Base-by-base conservation (phyloP, 1,140 invertebrate species). In the Bombus turneri region DNA sequence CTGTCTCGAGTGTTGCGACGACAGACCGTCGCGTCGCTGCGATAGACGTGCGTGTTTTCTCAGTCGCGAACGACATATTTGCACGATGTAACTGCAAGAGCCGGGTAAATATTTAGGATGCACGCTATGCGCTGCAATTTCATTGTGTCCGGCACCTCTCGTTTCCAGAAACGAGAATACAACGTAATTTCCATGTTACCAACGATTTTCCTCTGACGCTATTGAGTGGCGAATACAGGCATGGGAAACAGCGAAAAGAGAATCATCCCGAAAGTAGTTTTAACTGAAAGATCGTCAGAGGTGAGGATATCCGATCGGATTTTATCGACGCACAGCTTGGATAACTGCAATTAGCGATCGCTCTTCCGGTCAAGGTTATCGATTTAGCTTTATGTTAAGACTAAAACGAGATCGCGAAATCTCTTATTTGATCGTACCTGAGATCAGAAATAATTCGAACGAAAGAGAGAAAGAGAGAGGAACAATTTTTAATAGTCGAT, bases 31-130 rank as follows among this genome's bases (percentile, higher is more conserved):
- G 77, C 31, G 74, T 59, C 31, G 77, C 31, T 77, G 43, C 39
- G 53, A 37, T 47, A 66, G 88, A 84, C 89, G 80, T 83, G 80
- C 86, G 88, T 86, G 85, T 83, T 90, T 90, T 90, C 88, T 71
- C 76, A 71, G 84, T 87, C 83, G 81, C 87, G 62, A 88, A 85
- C 81, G 89, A 86, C 88, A 91, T 91, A 89, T 91, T 89, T 91
- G 89, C 87, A 79, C 82, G 83, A 83, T 86, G 85, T 89, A 91
- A 91, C 87, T 78, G 74, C 82, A 69, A 91, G 89, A 89, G 87
- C 80, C 81, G 72, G 69, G 89, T 87, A 91, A 91, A 91, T 91
- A 91, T 91, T 91, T 91, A 91, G 89, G 85, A 87, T 88, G 87
- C 87, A 86, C 87, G 78, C 85, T 83, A 86, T 81, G 85, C 73